phyloP scores from a whole-genome alignment of 2,113 vertebrate species.

The Bubo blakistoni region DNA sequence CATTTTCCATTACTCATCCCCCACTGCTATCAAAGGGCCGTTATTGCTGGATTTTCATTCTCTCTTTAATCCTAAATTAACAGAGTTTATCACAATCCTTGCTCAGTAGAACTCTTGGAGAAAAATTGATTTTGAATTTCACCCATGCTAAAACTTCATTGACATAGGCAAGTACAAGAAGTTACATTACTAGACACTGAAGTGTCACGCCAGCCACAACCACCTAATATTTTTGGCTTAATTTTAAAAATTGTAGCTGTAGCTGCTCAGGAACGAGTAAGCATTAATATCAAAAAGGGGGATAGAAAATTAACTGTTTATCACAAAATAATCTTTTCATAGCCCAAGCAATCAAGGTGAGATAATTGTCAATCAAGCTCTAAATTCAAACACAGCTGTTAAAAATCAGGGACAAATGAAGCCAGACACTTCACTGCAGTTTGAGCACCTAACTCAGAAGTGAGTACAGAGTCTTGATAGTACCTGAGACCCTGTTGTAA shows the following conservation, averaged over 20 bases:
- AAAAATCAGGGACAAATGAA: background rate
- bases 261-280: background rate
- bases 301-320: background rate
- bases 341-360: slow-evolving; percentile 17
- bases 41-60: background rate
- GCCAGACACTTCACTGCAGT: background rate
- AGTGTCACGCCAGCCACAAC: background rate
- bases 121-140: slow-evolving; percentile 12
- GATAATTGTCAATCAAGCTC: slow-evolving; percentile 18
- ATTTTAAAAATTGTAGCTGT: background rate
- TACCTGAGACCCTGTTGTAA: background rate
- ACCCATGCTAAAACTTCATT: background rate
- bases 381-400: slow-evolving; percentile 6
- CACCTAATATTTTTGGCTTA: background rate
- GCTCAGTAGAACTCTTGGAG: background rate
- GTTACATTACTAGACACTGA: background rate
- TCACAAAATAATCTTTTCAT: background rate
- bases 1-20: slow-evolving; percentile 27
- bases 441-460: background rate
- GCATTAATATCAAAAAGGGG: background rate
- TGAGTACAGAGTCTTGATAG: background rate
- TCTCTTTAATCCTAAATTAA: slow-evolving; percentile 32
- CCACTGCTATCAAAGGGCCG: slow-evolving; percentile 12
- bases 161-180: background rate
- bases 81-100: background rate